Conservation (phyloP, 2,888 invertebrate genomes). For the Papilio protenor region DNA sequence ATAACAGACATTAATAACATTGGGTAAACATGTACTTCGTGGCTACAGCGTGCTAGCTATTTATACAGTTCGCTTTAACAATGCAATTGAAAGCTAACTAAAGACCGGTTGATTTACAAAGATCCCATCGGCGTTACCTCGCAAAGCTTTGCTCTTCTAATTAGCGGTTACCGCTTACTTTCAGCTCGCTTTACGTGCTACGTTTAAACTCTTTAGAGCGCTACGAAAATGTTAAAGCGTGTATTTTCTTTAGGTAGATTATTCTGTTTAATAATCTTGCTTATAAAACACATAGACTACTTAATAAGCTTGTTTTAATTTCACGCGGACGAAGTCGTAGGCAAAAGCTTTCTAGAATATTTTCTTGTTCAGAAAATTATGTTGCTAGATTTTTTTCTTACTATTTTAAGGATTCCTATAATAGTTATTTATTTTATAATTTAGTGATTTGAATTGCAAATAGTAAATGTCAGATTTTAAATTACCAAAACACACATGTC, state of each 20-base stretch:
- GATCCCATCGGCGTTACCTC: conserved; percentile 10
- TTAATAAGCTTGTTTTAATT: no score
- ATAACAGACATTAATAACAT: not conserved
- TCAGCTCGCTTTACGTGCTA: not conserved
- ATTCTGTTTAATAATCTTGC: not conserved
- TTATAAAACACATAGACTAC: no score
- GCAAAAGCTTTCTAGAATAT: no score
- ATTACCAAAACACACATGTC: no score
- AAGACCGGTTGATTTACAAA: conserved; percentile 11
- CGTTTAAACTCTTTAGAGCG: not conserved
- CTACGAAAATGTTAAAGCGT: not conserved
- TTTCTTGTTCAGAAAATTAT: no score
- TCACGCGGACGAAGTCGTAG: no score
- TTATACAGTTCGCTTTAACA: not conserved
- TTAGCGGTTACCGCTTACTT: conserved; percentile 17
- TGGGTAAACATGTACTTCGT: not conserved
- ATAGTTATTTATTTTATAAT: no score
- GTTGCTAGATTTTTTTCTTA: no score
- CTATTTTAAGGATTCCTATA: no score
- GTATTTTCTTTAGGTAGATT: not conserved
- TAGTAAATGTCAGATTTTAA: no score
- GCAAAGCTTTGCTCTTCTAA: conserved; percentile 7
- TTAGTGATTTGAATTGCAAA: no score
- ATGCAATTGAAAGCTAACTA: conserved; percentile 13
- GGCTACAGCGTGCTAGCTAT: not conserved